Evolutionary conservation across 2,797 vertebrate genomes (phyloP), one percentile per base, ranked within the genome.

Genomic region (Pelobates cultripes): DNA sequence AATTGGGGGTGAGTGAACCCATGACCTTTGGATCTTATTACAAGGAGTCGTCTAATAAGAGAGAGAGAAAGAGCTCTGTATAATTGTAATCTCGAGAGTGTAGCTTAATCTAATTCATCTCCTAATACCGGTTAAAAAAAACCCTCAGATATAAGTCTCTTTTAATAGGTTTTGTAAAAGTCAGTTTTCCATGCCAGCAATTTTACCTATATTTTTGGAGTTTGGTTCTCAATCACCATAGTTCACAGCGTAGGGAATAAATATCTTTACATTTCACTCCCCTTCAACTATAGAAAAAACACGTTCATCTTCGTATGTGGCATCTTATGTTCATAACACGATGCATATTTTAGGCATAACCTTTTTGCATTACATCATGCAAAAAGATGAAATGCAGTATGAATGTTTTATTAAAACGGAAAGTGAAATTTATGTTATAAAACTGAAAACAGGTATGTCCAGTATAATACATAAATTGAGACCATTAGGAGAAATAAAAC

Each of bases 1-100:
- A 79, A 79, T 80, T 76, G 73, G 79, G 70, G 61, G 40, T 80
- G 64, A n/a, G 42, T 76, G 73, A 76, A 72, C 77, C 71, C 28
- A 44, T 72, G 73, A 79, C 82, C 77, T 80, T 76, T 43, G 7
- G n/a, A 13, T 84, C 72, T 79, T 69, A 84, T 84, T 79, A 84
- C 41, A 72, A 43, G 17, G 60, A 76, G 57, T 45, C 64, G 75
- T 75, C 60, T 66, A 3, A 66, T 12, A 42, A 57, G 43, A 66
- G 43, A 63, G n/a, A 41, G 60, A 61, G 17, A 64, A 40, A 42
- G 14, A 4, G 73, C 60, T 68, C 79, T 84, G 72, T 80, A 28
- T 60, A 57, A 60, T 76, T 67, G 45, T 69, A 43, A 15, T 63
- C 70, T 70, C 41, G 42, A 67, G 17, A 75, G 61, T 76, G 47